Conservation (phyloP, 2,797 vertebrate species). For the Parauchenoglanis punctatus region DNA sequence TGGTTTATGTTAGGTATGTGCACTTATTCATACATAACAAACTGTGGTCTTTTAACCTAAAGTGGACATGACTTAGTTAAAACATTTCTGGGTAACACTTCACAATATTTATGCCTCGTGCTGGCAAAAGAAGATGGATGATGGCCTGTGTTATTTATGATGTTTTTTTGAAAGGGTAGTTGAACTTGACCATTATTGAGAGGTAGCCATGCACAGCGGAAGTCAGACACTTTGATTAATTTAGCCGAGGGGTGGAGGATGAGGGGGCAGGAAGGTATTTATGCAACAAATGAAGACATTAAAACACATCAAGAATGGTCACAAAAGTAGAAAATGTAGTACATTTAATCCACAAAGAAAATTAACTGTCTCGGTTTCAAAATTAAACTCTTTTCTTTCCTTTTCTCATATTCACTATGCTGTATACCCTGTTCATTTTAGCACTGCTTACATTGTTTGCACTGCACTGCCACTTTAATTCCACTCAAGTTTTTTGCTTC, state of each 20-base stretch:
- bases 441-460: background rate
- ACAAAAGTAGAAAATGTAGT: conserved; percentile 59
- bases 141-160: conserved; percentile 39
- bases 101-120: conserved; percentile 20
- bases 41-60: background rate
- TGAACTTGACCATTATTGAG: conserved; percentile 48
- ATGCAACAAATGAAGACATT: conserved; percentile 68
- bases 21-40: conserved; percentile 1
- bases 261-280: conserved; percentile 69
- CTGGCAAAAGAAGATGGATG: conserved; percentile 32
- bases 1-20: conserved; percentile 2
- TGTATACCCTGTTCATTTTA: conserved; percentile 1
- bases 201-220: conserved; percentile 67
- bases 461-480: background rate
- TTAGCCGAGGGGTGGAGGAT: conserved; percentile 60
- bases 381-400: background rate
- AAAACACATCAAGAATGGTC: conserved; percentile 53
- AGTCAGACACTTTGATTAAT: conserved; percentile 76
- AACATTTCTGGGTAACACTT: conserved; percentile 21
- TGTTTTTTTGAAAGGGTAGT: conserved; percentile 31
- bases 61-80: conserved; percentile 12
- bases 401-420: background rate
- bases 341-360: conserved; percentile 8
- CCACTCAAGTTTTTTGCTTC: background rate
- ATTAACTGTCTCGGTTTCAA: background rate